Evolutionary conservation across 2,797 vertebrate genomes (phyloP), one percentile per base, ranked within the genome.

Genomic region (Columba guinea): DNA sequence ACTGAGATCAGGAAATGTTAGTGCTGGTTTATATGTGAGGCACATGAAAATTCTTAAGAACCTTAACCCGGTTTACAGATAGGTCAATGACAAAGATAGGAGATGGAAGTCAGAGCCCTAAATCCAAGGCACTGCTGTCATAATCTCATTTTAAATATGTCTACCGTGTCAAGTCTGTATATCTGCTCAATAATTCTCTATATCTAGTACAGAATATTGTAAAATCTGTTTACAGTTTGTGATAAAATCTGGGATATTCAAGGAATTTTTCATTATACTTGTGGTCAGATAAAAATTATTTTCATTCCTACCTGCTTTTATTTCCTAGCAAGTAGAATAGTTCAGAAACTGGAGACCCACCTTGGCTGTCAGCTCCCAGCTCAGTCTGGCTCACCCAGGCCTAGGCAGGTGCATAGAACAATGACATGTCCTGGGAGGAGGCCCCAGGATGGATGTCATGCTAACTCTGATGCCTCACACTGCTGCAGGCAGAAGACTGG

Each of bases 401-500:
- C 41, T 2, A 86, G 58, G 26, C 15, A 34, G 5, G 52, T 58
- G 30, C 13, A 49, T 0, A 74, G 59, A 34, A 9, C 1, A 46
- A 18, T 46, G 34, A 2, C 5, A 10, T 53, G 6, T 49, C n/a
- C 46, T 60, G 41, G 55, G n/a, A 80, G 37, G 49, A 68, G 21
- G 16, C 32, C 78, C 27, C 30, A 58, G 48, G 46, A 35, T 1
- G 4, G n/a, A 30, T 19, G 48, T 44, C 18, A 5, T 10, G 18
- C 65, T 95, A 59, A 93, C 27, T 52, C 2, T 0, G 32, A 24
- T 23, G 16, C 27, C 35, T 41, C 39, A 55, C 28, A 5, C 19
- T 46, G 26, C 37, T 87, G 32, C 97, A 99, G 99, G 98, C 98
- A 2, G 97, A 99, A 87, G 97, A 98, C 79, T 99, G 99, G 99